Evolutionary conservation across 2,888 invertebrate genomes (phyloP), one percentile per base, ranked within the genome.

Genomic region (Kuschelorhynchus macadamiae): DNA sequence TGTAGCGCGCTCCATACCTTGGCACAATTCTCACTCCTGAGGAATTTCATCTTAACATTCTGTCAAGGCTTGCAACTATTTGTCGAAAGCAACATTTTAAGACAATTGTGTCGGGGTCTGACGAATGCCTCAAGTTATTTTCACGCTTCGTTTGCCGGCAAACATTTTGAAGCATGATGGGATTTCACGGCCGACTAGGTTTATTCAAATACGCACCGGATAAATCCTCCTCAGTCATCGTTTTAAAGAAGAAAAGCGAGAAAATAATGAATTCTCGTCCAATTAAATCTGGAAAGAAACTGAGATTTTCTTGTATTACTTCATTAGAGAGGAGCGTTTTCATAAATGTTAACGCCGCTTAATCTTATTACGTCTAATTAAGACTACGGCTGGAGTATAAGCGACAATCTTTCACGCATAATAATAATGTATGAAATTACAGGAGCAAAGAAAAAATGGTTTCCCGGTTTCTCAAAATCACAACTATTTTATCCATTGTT

Each of bases 161-260:
- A 80, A 76, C 77, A 79, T 79, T 79, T 77, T 77, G 77, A 74
- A 78, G 75, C 79, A 79, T 78, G 79, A 80, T 81, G 78, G 78
- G 81, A 80, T 79, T 78, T 78, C 80, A 80, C 81, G 79, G 79
- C 73, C 79, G 77, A 80, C 78, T 78, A 78, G 74, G 74, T 80
- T 81, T 80, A 81, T 81, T 81, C 79, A 81, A 80, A 80, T 79
- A 79, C 77, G 75, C 74, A 67, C 70, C 71, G 33, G 52, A 61
- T 52, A 42, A 61, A 53, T 53, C 39, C 59, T 25, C 56, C 39
- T 44, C 12, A 44, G 59, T 44, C 21, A 41, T 44, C 56, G 16
- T 56, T 44, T 20, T 44, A 14, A 32, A 44, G 25, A 30, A 56
- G 32, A 44, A 44, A 44, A 42, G 25, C 17, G 2, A 17, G 20